Base-by-base conservation (phyloP, 2,888 invertebrate genomes). In the Perizoma affinitatum region DNA sequence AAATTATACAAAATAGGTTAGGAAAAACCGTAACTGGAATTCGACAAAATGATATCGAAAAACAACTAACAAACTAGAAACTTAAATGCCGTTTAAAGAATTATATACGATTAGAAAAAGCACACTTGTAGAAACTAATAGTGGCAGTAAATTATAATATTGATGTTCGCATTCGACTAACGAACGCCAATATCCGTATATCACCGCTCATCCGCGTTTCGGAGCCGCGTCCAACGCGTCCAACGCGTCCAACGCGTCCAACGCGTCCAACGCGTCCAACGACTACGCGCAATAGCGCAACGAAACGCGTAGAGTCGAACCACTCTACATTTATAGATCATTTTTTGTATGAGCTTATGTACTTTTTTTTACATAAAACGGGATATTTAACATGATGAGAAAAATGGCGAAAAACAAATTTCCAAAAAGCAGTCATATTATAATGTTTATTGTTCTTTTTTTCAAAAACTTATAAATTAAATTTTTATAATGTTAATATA, bases 141-240 rank as follows among this genome's bases (percentile, higher is more conserved):
- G 84, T 86, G 81, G 78, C 83, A 71, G 82, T 83, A 84, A 80
- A 88, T 88, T 87, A 82, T 63, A 84, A 86, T 85, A 87, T 87
- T 82, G 86, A 84, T 85, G 83, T 84, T 87, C 74, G 85, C 86
- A 75, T 80, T 59, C 61, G 80, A 74, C 82, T 87, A 89, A 89
- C 87, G 84, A 88, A 82, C 82, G 76, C 80, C 81, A 83, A 88
- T 89, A 87, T 83, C 90, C 84, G 86, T 90, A 90, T 87, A 89
- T 90, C 88, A 91, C 65, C 65, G 78, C 79, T 81, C 86, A 84
- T 87, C 87, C 83, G 85, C 84, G 80, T 83, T 84, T 86, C 69
- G 83, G 84, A 80, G 80, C 74, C 74, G 71, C 76, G 74, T 80
- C 83, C 83, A 81, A 79, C 84, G 85, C 83, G 85, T 6, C 36